Percentiles rank a stretch among this genome's conserved stretches.
These are phyloP conservation scores for Rhagium mordax DNA, from an alignment of 2,888 invertebrate species.

Conservation along the genomic window DNA sequence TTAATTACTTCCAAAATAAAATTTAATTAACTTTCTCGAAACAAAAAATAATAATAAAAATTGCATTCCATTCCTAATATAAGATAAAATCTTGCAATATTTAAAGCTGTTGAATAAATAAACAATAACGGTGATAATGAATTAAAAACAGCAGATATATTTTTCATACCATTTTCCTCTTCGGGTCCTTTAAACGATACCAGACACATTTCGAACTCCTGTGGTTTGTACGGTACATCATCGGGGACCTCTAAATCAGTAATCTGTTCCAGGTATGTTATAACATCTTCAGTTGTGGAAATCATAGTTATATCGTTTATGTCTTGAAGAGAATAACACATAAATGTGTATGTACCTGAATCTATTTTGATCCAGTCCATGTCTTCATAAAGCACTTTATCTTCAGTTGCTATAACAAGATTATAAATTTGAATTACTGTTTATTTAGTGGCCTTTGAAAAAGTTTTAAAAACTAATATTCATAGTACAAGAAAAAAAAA, in stretches of 20 bases:
- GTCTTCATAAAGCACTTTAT: conserved; percentile 41
- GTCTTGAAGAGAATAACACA: conserved; percentile 44
- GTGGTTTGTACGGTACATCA: conserved; percentile 52
- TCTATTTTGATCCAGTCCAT: conserved; percentile 45
- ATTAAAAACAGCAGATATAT: not conserved
- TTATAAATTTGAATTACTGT: too few species aligned
- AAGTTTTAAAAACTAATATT: too few species aligned
- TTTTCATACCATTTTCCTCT: conserved; percentile 46
- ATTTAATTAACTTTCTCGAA: too few species aligned
- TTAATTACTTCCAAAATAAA: too few species aligned
- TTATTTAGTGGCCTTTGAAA: too few species aligned
- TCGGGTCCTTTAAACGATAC: conserved; percentile 54
- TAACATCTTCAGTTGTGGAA: conserved; percentile 35
- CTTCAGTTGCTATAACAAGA: conserved; percentile 9
- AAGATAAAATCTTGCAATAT: too few species aligned
- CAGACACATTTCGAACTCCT: conserved; percentile 56
- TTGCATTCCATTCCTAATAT: too few species aligned
- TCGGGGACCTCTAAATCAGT: conserved; percentile 38
- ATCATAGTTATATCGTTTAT: conserved; percentile 46
- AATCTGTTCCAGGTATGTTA: conserved; percentile 39
- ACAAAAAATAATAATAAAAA: too few species aligned
- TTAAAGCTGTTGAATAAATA: too few species aligned
- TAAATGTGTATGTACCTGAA: conserved; percentile 42
- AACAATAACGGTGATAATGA: too few species aligned
- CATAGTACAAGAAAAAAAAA: too few species aligned